Conservation (phyloP, 2,888 invertebrate genomes). For the Polydrusus tereticollis region DNA sequence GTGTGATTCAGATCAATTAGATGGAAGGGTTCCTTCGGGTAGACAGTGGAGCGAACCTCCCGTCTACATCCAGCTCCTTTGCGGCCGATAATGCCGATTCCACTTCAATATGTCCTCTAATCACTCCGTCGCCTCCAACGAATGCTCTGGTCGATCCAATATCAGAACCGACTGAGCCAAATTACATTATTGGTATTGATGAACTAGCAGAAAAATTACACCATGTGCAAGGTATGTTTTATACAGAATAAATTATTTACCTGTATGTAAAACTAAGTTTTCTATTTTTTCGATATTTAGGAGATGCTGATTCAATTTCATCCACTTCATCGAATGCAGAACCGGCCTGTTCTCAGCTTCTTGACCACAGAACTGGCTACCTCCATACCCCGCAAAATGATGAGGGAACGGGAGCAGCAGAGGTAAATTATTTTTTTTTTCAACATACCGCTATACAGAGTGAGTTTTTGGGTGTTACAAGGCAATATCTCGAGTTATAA, state of each 20-base stretch:
- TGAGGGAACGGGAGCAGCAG: conserved; percentile 55
- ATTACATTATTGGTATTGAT: conserved; percentile 62
- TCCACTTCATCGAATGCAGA: conserved; percentile 75
- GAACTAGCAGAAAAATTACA: conserved; percentile 64
- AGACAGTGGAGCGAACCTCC: conserved; percentile 49
- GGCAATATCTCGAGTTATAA: too few relatives aligned
- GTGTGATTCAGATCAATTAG: neutral
- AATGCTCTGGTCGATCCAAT: conserved; percentile 65
- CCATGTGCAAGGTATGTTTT: conserved; percentile 62
- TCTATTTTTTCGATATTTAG: conserved; percentile 21
- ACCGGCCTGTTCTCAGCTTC: conserved; percentile 63
- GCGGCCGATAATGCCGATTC: conserved; percentile 66
- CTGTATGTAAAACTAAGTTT: neutral
- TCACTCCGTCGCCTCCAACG: conserved; percentile 67
- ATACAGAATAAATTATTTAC: neutral
- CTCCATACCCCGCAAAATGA: conserved; percentile 62
- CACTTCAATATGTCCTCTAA: conserved; percentile 66
- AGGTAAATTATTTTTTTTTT: too few relatives aligned
- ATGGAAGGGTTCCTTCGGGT: conserved; percentile 57
- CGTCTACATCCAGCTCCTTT: conserved; percentile 63
- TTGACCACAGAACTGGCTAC: conserved; percentile 63
- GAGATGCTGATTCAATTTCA: conserved; percentile 71
- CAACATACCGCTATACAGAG: too few relatives aligned
- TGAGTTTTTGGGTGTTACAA: too few relatives aligned
- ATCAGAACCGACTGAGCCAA: conserved; percentile 60